A percentile compares a stretch with the other conserved stretches of the same genome.
These are phyloP conservation scores for Hippocampus kuda DNA, from an alignment of 2,797 vertebrate species.

Conservation along the genomic window DNA sequence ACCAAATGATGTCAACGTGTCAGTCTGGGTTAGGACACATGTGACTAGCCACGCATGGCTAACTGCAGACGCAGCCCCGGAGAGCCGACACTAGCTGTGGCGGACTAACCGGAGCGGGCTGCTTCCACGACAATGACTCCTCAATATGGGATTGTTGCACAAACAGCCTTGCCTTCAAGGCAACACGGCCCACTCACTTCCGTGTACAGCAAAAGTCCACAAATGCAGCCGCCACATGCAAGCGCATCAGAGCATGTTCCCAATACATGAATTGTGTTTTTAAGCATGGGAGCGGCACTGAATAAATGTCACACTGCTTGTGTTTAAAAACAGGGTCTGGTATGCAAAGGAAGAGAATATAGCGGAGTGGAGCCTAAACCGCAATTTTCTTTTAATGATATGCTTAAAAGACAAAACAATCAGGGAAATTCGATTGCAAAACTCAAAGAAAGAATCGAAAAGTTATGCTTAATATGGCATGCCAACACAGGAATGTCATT, in stretches of 20 bases:
- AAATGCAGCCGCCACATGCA: neutral
- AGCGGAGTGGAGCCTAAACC: neutral
- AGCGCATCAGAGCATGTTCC: constrained; percentile 4
- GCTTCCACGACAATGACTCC: constrained; percentile 23
- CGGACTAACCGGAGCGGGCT: constrained; percentile 28
- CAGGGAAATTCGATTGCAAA: neutral
- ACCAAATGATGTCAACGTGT: constrained; percentile 61
- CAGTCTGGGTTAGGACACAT: constrained; percentile 52
- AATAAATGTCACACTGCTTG: neutral
- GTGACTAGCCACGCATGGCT: constrained; percentile 50
- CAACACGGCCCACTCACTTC: constrained; percentile 15
- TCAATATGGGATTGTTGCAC: constrained; percentile 18
- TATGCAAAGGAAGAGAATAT: neutral
- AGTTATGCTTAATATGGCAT: too few relatives aligned
- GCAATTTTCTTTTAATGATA: neutral
- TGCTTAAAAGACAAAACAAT: neutral
- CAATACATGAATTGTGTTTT: constrained; percentile 13
- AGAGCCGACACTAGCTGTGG: constrained; percentile 22
- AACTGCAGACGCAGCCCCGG: constrained; percentile 46
- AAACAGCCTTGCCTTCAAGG: constrained; percentile 15
- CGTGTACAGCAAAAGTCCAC: constrained; percentile 9
- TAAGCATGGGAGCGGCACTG: neutral
- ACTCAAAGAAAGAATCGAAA: neutral
- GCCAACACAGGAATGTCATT: neutral
- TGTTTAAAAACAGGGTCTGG: constrained; percentile 1